phyloP scores from a whole-genome alignment of 2,797 vertebrate genomes.

The Sebastes taczanowskii region DNA sequence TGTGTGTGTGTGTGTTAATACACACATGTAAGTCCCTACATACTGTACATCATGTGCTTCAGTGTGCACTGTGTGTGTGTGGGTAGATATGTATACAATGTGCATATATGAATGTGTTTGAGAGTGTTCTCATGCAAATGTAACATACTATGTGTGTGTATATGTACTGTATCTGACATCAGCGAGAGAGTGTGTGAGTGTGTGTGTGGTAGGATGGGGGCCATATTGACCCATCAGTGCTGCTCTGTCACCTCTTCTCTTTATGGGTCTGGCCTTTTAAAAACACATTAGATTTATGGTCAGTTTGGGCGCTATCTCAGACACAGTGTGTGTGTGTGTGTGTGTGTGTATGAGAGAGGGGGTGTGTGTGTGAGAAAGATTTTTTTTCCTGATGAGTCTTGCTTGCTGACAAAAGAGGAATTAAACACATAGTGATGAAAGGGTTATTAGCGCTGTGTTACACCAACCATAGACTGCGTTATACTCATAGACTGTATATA shows the following conservation, averaged over 20 bases:
- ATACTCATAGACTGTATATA: background rate
- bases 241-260: constrained; percentile 75
- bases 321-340: constrained; percentile 28
- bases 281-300: constrained; percentile 79
- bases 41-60: constrained; percentile 50
- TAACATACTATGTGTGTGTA: background rate
- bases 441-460: background rate
- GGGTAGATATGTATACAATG: constrained; percentile 20
- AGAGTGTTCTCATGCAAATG: constrained; percentile 34
- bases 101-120: constrained; percentile 11
- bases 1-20: constrained; percentile 23
- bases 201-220: constrained; percentile 33
- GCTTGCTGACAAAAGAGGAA: constrained; percentile 38
- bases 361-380: background rate
- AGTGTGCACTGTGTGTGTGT: constrained; percentile 4
- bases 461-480: background rate
- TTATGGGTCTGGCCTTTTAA: constrained; percentile 77
- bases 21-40: constrained; percentile 12
- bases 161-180: background rate
- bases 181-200: background rate
- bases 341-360: background rate
- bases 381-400: background rate
- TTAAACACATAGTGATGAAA: constrained; percentile 36
- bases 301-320: constrained; percentile 71
- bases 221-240: constrained; percentile 74